Percentiles rank a stretch among this genome's conserved stretches.
These are phyloP conservation scores for Garra rufa DNA, from an alignment of 2,113 vertebrate genomes.

Conservation along the genomic window DNA sequence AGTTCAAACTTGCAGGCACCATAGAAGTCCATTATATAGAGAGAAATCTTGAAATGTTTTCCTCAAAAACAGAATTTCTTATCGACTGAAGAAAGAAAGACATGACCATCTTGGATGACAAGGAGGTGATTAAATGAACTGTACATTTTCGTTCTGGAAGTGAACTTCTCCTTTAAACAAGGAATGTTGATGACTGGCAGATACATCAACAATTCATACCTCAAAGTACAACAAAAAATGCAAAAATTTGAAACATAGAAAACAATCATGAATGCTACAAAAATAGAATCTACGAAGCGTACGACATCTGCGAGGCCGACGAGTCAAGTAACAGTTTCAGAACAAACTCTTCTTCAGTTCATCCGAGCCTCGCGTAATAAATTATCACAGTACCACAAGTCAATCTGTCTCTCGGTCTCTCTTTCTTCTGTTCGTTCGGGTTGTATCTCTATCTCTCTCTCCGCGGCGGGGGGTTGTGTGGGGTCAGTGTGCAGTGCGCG, in stretches of 20 bases:
- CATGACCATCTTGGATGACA: too few species aligned
- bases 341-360: conserved; percentile 62
- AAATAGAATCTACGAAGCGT: conserved; percentile 71
- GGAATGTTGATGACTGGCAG: conserved; percentile 69
- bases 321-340: conserved; percentile 77
- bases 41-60: too few species aligned
- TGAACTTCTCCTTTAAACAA: too few species aligned
- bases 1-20: too few species aligned
- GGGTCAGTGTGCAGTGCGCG: conserved; percentile 87
- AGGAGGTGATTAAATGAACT: too few species aligned
- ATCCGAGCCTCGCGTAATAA: conserved; percentile 80
- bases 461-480: conserved; percentile 51
- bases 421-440: neutral
- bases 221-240: conserved; percentile 68
- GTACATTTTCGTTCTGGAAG: too few species aligned
- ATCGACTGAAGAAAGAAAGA: too few species aligned
- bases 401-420: conserved; percentile 29
- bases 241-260: conserved; percentile 61
- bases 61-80: too few species aligned
- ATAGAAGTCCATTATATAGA: too few species aligned
- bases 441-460: conserved; percentile 10
- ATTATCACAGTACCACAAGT: conserved; percentile 84
- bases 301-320: conserved; percentile 70
- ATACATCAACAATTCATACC: conserved; percentile 59
- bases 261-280: conserved; percentile 57